Conservation (phyloP, 2,797 vertebrate genomes). For the Cossypha dichroa region DNA sequence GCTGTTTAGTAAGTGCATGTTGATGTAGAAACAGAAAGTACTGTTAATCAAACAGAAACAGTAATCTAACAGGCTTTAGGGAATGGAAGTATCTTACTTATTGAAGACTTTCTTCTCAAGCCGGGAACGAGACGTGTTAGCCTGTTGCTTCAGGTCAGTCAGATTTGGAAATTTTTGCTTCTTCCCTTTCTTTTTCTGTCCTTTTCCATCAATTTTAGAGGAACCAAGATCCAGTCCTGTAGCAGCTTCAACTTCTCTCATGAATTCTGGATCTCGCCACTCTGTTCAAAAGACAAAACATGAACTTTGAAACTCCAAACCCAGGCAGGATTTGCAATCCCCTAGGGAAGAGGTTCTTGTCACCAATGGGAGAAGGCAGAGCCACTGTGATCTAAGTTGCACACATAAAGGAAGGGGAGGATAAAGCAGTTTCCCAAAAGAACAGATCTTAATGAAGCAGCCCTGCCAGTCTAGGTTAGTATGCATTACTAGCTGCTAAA, state of each 20-base stretch:
- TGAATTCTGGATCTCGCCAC: slow-evolving; percentile 88
- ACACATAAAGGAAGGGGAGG: not conserved
- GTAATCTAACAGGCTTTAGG: not conserved
- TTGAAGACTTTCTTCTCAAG: slow-evolving; percentile 92
- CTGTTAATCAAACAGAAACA: not conserved
- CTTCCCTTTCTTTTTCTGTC: slow-evolving; percentile 76
- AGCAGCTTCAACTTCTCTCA: slow-evolving; percentile 91
- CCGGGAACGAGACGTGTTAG: slow-evolving; percentile 84
- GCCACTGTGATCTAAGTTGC: not conserved
- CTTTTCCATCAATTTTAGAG: slow-evolving; percentile 69
- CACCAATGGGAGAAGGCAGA: rapidly evolving
- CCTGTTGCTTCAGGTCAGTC: slow-evolving; percentile 87
- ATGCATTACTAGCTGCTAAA: not conserved
- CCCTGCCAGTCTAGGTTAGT: not conserved
- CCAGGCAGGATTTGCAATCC: not conserved
- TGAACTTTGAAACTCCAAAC: not conserved
- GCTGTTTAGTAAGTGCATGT: not conserved
- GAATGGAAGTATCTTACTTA: slow-evolving; percentile 79
- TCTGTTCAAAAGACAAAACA: slow-evolving; percentile 72
- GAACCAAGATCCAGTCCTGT: slow-evolving; percentile 91
- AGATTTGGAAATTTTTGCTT: slow-evolving; percentile 88
- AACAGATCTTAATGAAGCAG: not conserved
- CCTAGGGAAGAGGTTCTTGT: not conserved
- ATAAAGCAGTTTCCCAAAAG: not conserved
- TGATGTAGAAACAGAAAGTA: not conserved